A percentile compares a stretch with the other conserved stretches of the same genome.
Conservation (phyloP, 1,140 invertebrate species). For the Drosophila subpulchrella region DNA sequence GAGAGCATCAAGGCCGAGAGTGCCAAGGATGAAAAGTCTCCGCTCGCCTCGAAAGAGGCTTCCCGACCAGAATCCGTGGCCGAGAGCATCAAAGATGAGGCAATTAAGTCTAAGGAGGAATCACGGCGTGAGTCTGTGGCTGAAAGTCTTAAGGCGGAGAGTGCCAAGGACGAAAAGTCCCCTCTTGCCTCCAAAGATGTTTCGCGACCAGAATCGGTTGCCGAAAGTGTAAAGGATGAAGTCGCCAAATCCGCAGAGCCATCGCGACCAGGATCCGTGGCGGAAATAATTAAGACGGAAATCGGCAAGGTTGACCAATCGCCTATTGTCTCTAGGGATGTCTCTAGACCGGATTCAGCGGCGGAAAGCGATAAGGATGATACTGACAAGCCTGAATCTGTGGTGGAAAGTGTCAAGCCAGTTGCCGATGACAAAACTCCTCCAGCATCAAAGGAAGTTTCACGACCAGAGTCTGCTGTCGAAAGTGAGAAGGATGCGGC, state of each 20-base stretch:
- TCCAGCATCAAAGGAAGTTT: slow-evolving; percentile 17
- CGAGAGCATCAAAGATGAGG: slow-evolving; percentile 24
- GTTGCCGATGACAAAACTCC: slow-evolving; percentile 35
- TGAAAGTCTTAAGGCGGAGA: slow-evolving; percentile 18
- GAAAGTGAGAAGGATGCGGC: slow-evolving; percentile 14
- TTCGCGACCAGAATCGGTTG: slow-evolving; percentile 11
- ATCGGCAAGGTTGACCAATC: slow-evolving; percentile 5
- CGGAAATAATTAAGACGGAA: slow-evolving; percentile 16
- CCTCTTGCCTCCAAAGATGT: slow-evolving; percentile 11
- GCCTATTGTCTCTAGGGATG: neutral
- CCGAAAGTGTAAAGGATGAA: slow-evolving; percentile 4
- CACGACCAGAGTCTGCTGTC: slow-evolving; percentile 38
- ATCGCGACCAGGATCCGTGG: slow-evolving; percentile 40
- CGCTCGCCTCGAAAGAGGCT: slow-evolving; percentile 21
- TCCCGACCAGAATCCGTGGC: slow-evolving; percentile 36
- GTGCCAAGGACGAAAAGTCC: slow-evolving; percentile 22
- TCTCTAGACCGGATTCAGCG: slow-evolving; percentile 38
- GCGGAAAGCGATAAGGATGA: slow-evolving; percentile 26
- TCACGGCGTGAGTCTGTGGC: slow-evolving; percentile 46
- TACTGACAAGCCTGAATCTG: slow-evolving; percentile 14
- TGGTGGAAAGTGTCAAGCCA: slow-evolving; percentile 6
- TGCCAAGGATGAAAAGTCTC: slow-evolving; percentile 29
- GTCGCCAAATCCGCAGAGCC: slow-evolving; percentile 14
- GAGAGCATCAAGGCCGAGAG: slow-evolving; percentile 11
- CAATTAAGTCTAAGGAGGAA: slow-evolving; percentile 18